Evolutionary conservation across 2,888 invertebrate species (phyloP), one percentile per base, ranked within the genome.

Genomic region (Tipula helvola): DNA sequence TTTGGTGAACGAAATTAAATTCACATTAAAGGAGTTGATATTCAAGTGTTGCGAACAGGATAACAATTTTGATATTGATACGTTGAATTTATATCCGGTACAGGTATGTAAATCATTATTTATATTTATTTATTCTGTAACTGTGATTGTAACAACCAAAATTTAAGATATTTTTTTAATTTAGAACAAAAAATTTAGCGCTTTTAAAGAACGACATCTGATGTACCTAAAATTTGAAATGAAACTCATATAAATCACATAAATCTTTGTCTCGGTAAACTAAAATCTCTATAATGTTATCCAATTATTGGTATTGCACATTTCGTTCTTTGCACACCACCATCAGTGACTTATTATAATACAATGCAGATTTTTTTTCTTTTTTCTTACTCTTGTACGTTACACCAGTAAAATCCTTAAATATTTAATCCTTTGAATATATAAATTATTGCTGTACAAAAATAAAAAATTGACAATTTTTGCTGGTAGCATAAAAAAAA

Each of bases 1-100:
- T 88, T 93, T 99, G 86, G 96, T 97, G 87, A 93, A 93, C 42
- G 96, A 96, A 91, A 97, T 99, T 95, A 95, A 95, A 89, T 91
- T 92, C 52, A 96, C 96, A 0, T 91, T 99, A 87, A 94, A 95
- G 89, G 93, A 93, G 87, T 92, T 96, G 89, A 93, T 97, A 86
- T 91, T 94, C 39, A 90, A 91, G 87, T 92, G 93, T 87, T 94
- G 94, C 89, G 89, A 93, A 12, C 89, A 91, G 85, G 92, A 92
- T 92, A 92, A 89, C 93, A 93, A 90, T 91, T 90, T 91, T 91
- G 88, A 90, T 92, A 91, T 92, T 92, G 88, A 89, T 92, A 89
- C 92, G 91, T 91, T 92, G 89, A 89, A 92, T 87, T 92, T 89
- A 87, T 91, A 91, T 88, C 90, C 90, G 86, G 85, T 95, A 94